Percentiles rank a stretch among this genome's conserved stretches.
phyloP scores from a whole-genome alignment of 2,888 invertebrate genomes.

The Aphidoletes aphidimyza region DNA sequence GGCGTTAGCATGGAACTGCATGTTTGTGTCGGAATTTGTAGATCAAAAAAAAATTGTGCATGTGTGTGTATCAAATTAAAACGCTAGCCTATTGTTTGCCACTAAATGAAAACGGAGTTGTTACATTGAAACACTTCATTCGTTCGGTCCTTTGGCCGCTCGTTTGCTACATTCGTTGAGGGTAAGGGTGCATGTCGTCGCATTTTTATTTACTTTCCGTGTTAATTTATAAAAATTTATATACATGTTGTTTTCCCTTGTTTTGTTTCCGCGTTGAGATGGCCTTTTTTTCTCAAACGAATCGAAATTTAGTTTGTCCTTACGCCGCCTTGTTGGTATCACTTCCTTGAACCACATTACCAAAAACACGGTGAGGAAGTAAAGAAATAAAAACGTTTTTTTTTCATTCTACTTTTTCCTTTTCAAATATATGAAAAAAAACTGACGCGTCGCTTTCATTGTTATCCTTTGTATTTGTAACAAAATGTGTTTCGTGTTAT shows the following conservation, averaged over 20 bases:
- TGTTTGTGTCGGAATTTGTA: not conserved
- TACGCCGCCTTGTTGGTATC: too few species aligned
- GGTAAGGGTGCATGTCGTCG: not conserved
- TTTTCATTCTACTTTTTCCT: not conserved
- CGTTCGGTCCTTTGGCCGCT: too few species aligned
- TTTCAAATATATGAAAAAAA: not conserved
- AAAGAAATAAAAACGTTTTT: conserved; percentile 2
- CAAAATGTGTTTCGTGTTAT: too few species aligned
- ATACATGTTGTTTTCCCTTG: conserved; percentile 19
- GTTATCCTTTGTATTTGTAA: not conserved
- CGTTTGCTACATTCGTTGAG: not conserved
- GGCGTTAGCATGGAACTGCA: not conserved
- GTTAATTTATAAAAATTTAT: conserved; percentile 44
- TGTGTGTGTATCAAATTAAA: conserved; percentile 2
- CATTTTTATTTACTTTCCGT: conserved; percentile 49
- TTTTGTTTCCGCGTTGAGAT: conserved; percentile 15
- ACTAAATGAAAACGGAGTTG: not conserved
- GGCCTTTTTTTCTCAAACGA: not conserved
- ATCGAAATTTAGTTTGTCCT: not conserved
- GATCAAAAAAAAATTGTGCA: not conserved
- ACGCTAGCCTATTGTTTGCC: conserved; percentile 26
- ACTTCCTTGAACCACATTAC: conserved; percentile 4
- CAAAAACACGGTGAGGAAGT: conserved; percentile 5
- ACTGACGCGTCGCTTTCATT: conserved; percentile 33
- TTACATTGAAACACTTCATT: too few species aligned